Base-by-base conservation (phyloP, 2,113 vertebrate species). In the Galemys pyrenaicus region DNA sequence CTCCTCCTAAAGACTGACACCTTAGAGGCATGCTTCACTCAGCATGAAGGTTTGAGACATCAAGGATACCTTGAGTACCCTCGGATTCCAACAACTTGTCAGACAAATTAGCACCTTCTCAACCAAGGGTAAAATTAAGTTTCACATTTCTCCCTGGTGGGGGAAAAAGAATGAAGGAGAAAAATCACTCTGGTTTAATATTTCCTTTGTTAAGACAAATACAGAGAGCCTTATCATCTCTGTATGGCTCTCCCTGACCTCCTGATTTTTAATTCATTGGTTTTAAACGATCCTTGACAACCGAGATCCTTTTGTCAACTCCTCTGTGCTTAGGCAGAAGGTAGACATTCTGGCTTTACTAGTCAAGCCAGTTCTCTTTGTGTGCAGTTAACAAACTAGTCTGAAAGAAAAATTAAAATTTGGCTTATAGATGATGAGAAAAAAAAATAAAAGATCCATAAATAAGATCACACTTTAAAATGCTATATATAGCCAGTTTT, bases 41-140 rank as follows among this genome's bases (percentile, higher is more conserved):
- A 98, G 98, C 99, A 98, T 98, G 98, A 98, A 98, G 98, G 98
- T 99, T 98, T 98, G 98, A 99, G 99, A 98, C 99, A 99, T 99
- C 99, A 99, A 99, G 99, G 99, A 98, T 98, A 98, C 97, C 98
- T 98, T 98, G 99, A 98, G 99, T 99, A 99, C 98, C 98, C 98
- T 99, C 98, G 96, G 98, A 98, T 98, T 98, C 98, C 98, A 98
- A 98, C 98, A 98, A 98, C 99, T 98, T 99, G 98, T 98, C 98
- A 99, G 98, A 98, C 98, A 99, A 99, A 99, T 99, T 99, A 99
- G 98, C 98, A 98, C 98, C 98, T 98, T 98, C 96, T 97, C 98
- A 98, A 97, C 97, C 92, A 95, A 97, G 98, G 98, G 98, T 98
- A 98, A 98, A 98, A 98, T 98, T 98, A 98, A 98, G 98, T 98